Evolutionary conservation across 2,797 vertebrate genomes (phyloP).

Genomic region (Enteromius thamalakanensis): DNA sequence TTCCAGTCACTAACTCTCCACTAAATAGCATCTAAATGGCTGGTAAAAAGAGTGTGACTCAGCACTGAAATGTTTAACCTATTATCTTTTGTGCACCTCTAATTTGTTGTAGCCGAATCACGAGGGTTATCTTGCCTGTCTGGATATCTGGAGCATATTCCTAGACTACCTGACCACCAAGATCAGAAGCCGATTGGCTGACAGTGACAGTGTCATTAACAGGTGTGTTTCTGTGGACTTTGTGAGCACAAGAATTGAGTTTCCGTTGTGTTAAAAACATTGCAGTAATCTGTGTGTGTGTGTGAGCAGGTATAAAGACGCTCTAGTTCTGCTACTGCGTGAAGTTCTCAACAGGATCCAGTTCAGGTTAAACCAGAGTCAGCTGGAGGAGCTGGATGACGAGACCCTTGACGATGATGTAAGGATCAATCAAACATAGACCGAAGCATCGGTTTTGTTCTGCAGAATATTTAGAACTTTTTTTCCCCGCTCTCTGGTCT

Average conservation of each 20-base stretch:
- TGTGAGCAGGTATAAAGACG: constrained; percentile 91
- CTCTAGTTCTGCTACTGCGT: constrained; percentile 89
- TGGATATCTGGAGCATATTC: constrained; percentile 98
- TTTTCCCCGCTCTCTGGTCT: constrained; percentile 40
- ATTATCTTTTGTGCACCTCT: neutral
- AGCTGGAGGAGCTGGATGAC: constrained; percentile 95
- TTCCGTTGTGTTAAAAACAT: neutral
- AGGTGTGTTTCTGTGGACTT: constrained; percentile 75
- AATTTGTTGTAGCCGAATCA: constrained; percentile 85
- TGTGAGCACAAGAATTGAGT: neutral
- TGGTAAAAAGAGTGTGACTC: neutral
- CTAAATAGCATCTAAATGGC: neutral
- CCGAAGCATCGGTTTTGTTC: neutral
- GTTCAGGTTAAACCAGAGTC: constrained; percentile 96
- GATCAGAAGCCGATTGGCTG: constrained; percentile 92
- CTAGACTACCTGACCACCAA: constrained; percentile 97
- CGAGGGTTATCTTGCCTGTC: constrained; percentile 97
- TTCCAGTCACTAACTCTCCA: too few relatives aligned
- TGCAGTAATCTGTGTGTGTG: constrained; percentile 16
- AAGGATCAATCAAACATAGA: constrained; percentile 65
- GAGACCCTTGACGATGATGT: constrained; percentile 97
- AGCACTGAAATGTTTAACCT: neutral
- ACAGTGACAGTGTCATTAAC: constrained; percentile 92
- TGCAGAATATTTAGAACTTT: constrained; percentile 18
- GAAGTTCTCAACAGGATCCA: constrained; percentile 96